Conservation (phyloP, 2,888 invertebrate species). For the Euplexia lucipara region DNA sequence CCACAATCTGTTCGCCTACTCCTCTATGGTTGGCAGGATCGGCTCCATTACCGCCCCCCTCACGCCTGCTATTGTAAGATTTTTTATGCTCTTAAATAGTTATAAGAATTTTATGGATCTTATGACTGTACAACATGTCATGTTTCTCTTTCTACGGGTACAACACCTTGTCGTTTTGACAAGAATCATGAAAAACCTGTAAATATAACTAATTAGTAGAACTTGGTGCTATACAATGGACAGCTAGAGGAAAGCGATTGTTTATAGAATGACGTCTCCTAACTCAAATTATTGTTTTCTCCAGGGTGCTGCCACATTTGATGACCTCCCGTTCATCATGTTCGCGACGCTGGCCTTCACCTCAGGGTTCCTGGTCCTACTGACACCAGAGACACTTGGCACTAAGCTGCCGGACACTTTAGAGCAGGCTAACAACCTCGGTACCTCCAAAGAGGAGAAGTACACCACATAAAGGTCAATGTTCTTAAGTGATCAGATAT, state of each 20-base stretch:
- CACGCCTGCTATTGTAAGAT: constrained; percentile 91
- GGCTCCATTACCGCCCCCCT: constrained; percentile 93
- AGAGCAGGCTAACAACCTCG: constrained; percentile 65
- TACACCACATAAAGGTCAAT: background rate
- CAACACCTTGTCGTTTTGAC: background rate
- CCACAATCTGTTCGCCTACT: constrained; percentile 92
- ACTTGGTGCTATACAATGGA: too few species aligned
- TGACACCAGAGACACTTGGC: constrained; percentile 91
- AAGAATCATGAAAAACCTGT: too few species aligned
- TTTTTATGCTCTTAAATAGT: background rate
- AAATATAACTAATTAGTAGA: too few species aligned
- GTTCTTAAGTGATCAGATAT: too few species aligned
- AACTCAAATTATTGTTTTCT: constrained; percentile 12
- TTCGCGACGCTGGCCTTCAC: constrained; percentile 87
- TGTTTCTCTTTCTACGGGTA: background rate
- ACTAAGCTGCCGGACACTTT: constrained; percentile 78
- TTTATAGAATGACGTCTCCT: too few species aligned
- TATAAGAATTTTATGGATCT: background rate
- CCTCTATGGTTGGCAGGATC: constrained; percentile 93
- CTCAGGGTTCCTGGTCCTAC: constrained; percentile 85
- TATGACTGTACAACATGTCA: background rate
- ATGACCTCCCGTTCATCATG: constrained; percentile 43
- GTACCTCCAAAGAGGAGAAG: constrained; percentile 38
- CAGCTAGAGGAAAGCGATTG: too few species aligned
- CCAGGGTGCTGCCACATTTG: constrained; percentile 72